These are phyloP conservation scores for Leptopilina myrica DNA, from an alignment of 2,888 invertebrate genomes.

Conservation along the genomic window DNA sequence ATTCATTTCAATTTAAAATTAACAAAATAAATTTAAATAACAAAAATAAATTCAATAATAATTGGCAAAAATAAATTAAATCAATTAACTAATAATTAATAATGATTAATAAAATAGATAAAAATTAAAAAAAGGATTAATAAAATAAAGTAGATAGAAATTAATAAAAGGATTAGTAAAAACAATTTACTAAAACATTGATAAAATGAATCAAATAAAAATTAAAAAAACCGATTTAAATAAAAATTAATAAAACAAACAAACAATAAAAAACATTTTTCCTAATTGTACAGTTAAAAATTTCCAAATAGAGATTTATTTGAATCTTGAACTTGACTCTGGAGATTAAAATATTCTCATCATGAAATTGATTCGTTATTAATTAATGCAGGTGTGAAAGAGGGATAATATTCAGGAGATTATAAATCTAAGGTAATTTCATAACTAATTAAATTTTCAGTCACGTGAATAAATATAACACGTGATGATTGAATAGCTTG, in stretches of 20 bases:
- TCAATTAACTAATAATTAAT: too few species aligned
- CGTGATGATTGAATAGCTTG: background rate
- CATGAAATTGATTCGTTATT: background rate
- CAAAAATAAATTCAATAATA: background rate
- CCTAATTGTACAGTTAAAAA: background rate
- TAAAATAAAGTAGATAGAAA: too few species aligned
- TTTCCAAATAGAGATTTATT: background rate
- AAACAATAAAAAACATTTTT: too few species aligned
- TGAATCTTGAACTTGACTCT: too few species aligned
- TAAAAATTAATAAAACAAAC: too few species aligned
- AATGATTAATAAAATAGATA: too few species aligned
- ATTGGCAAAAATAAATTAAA: too few species aligned
- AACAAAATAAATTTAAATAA: background rate
- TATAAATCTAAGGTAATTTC: constrained; percentile 8
- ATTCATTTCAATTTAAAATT: background rate
- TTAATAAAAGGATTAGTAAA: too few species aligned
- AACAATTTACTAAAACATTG: too few species aligned
- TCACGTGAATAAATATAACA: constrained; percentile 26
- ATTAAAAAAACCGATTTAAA: too few species aligned
- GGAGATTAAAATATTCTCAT: background rate
- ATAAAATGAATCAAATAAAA: too few species aligned
- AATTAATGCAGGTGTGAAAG: constrained; percentile 8
- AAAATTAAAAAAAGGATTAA: too few species aligned
- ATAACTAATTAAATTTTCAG: constrained; percentile 20
- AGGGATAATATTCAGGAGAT: background rate